Percentiles rank a stretch among this genome's conserved stretches.
phyloP scores from a whole-genome alignment of 2,888 invertebrate species.

The Pachycephus smyrnensis region DNA sequence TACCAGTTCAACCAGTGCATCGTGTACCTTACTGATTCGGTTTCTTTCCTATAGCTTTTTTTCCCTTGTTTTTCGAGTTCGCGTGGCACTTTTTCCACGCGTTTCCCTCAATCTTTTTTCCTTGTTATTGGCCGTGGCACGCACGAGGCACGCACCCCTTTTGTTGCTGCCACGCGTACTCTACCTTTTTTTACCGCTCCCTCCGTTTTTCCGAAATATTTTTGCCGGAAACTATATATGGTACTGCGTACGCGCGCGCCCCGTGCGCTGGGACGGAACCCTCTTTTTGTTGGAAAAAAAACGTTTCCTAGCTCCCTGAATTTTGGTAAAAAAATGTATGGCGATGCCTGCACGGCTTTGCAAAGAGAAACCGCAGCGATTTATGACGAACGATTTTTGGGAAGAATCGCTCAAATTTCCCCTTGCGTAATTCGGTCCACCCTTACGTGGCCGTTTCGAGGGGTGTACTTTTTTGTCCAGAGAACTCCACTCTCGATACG shows the following conservation, averaged over 20 bases:
- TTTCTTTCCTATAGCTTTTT: background rate
- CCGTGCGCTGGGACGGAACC: constrained; percentile 25
- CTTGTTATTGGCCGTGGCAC: background rate
- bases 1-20: too few relatives aligned
- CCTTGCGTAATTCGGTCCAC: background rate
- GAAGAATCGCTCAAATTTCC: constrained; percentile 14
- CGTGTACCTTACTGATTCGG: too few relatives aligned
- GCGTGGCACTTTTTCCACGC: constrained; percentile 23
- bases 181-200: constrained; percentile 15
- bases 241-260: constrained; percentile 30
- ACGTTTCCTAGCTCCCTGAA: too few relatives aligned
- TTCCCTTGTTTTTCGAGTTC: constrained; percentile 19
- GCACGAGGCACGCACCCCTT: constrained; percentile 34
- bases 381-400: constrained; percentile 41
- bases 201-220: constrained; percentile 29
- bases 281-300: constrained; percentile 18
- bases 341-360: too few relatives aligned
- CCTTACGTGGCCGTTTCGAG: background rate
- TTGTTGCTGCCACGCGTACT: constrained; percentile 32
- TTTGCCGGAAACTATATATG: constrained; percentile 11
- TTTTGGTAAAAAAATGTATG: too few relatives aligned
- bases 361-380: constrained; percentile 29
- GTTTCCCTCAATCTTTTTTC: background rate
- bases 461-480: background rate
- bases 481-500: background rate